phyloP scores from a whole-genome alignment of 2,113 vertebrate genomes.

The Diadophis punctatus region DNA sequence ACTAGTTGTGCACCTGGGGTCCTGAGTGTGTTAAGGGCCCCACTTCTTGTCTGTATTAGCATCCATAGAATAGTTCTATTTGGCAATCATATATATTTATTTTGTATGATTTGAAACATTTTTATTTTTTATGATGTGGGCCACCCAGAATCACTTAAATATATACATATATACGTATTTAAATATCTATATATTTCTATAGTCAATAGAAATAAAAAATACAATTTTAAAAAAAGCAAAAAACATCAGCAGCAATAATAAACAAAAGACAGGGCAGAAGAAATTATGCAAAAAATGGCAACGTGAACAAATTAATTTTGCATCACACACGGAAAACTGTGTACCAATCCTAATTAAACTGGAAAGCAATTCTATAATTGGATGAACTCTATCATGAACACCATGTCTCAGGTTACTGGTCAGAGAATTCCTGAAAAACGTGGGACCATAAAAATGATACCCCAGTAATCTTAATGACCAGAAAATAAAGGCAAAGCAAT shows the following conservation, averaged over 20 bases:
- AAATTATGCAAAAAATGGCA: not conserved
- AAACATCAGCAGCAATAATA: not conserved
- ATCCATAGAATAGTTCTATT: too few relatives aligned
- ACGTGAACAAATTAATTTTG: not conserved
- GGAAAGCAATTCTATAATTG: not conserved
- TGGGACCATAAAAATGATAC: not conserved
- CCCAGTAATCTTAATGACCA: not conserved
- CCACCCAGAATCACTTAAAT: too few relatives aligned
- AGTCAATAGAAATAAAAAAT: too few relatives aligned
- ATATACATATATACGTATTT: too few relatives aligned
- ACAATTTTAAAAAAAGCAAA: not conserved
- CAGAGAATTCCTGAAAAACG: not conserved
- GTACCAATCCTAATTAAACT: not conserved
- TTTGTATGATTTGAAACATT: too few relatives aligned
- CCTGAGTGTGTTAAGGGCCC: too few relatives aligned
- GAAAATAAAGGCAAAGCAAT: not conserved
- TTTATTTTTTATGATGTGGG: too few relatives aligned
- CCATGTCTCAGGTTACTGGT: not conserved
- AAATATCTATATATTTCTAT: too few relatives aligned
- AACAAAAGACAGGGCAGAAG: not conserved
- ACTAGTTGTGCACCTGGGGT: not conserved
- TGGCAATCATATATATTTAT: too few relatives aligned
- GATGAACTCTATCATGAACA: not conserved
- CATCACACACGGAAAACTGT: not conserved
- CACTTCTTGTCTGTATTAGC: too few relatives aligned